Conservation (phyloP, 53 echinoderm and acorn worm genomes). For the Stichopus horrens region DNA sequence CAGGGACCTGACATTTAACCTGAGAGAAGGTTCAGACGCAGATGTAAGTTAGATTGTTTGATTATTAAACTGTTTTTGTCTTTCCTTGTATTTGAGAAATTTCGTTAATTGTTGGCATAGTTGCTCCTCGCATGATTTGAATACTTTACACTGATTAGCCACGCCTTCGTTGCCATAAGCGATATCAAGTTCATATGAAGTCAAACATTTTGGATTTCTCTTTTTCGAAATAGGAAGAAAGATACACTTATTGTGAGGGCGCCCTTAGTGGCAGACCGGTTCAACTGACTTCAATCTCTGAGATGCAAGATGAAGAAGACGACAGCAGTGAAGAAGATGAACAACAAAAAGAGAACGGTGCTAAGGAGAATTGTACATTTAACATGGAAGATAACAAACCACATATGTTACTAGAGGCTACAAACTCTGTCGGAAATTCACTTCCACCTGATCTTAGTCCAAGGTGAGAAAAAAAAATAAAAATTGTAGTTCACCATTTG, state of each 20-base stretch:
- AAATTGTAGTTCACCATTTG: too few species aligned
- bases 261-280: slow-evolving; percentile 54
- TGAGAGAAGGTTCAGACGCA: slow-evolving; percentile 84
- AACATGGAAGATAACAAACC: slow-evolving; percentile 57
- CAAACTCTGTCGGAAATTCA: slow-evolving; percentile 59
- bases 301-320: slow-evolving; percentile 71
- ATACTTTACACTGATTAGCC: too few species aligned
- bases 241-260: slow-evolving; percentile 55
- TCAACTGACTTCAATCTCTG: slow-evolving; percentile 80
- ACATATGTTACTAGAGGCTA: slow-evolving; percentile 70
- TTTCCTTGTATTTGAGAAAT: background rate
- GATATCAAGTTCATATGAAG: too few species aligned
- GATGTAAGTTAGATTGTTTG: slow-evolving; percentile 52
- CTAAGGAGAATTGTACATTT: slow-evolving; percentile 58
- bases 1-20: slow-evolving; percentile 87
- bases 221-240: slow-evolving; percentile 40
- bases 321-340: slow-evolving; percentile 49
- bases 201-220: too few species aligned
- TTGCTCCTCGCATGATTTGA: background rate
- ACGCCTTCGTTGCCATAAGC: too few species aligned
- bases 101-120: too few species aligned
- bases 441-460: slow-evolving; percentile 93
- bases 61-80: background rate
- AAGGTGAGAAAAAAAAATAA: slow-evolving; percentile 55
- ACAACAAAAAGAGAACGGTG: slow-evolving; percentile 51